phyloP scores from a whole-genome alignment of 2,888 invertebrate species.

The Chloroclysta siterata region DNA sequence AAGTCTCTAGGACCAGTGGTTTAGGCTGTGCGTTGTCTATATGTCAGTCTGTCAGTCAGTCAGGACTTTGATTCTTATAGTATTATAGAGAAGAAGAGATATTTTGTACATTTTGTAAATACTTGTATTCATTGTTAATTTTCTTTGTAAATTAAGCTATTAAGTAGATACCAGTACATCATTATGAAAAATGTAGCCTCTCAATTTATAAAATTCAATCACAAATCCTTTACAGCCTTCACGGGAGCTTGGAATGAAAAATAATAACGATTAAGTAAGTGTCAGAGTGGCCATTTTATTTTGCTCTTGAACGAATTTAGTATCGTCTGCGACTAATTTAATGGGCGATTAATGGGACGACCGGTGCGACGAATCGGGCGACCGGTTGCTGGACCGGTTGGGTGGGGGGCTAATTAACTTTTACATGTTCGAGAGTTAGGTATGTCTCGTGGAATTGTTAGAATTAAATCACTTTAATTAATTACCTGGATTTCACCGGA shows the following conservation, averaged over 20 bases:
- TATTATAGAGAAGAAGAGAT: no score
- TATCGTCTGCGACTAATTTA: constrained; percentile 67
- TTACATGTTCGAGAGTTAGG: not conserved
- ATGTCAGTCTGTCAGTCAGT: no score
- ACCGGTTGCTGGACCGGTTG: constrained; percentile 45
- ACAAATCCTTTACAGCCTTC: constrained; percentile 16
- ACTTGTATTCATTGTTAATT: no score
- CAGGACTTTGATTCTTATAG: no score
- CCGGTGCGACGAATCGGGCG: constrained; percentile 62
- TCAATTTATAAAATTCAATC: constrained; percentile 17
- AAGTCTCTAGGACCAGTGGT: no score
- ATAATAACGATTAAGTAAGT: constrained; percentile 38
- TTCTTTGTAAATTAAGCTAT: no score
- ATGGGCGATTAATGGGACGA: constrained; percentile 65
- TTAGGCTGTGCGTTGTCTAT: no score
- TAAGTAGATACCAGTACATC: not conserved
- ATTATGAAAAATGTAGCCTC: not conserved
- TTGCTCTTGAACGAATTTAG: constrained; percentile 62
- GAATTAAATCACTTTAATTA: not conserved
- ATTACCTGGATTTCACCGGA: no score
- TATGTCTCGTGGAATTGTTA: not conserved
- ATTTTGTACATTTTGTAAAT: no score
- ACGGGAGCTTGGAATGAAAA: constrained; percentile 35
- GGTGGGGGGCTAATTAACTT: constrained; percentile 11
- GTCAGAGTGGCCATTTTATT: constrained; percentile 59